Conservation (phyloP, 53 echinoderm and acorn worm species). For the Paelopatides confundens region DNA sequence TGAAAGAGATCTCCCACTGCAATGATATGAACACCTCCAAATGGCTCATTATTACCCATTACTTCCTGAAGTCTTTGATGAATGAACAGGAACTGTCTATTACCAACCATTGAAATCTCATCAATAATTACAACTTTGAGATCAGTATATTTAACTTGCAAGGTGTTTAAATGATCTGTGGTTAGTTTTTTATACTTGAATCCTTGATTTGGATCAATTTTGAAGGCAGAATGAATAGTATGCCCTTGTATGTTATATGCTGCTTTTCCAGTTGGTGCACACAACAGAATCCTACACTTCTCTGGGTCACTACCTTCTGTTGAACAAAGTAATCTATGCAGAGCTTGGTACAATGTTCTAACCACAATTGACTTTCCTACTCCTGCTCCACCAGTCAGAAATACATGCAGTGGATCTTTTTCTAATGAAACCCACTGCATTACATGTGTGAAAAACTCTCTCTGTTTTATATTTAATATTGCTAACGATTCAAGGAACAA, state of each 20-base stretch:
- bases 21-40: constrained; percentile 46
- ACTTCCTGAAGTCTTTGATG: constrained; percentile 32
- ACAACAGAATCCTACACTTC: constrained; percentile 17
- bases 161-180: constrained; percentile 7
- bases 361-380: constrained; percentile 60
- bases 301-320: constrained; percentile 47
- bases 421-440: constrained; percentile 36
- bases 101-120: constrained; percentile 64
- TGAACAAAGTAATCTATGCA: constrained; percentile 26
- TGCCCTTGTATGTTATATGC: constrained; percentile 47
- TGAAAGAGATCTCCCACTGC: constrained; percentile 49
- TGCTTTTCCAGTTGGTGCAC: constrained; percentile 70
- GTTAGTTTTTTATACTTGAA: background rate
- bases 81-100: constrained; percentile 33
- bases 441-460: constrained; percentile 57
- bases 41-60: background rate
- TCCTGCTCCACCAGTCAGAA: constrained; percentile 64
- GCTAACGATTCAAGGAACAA: background rate
- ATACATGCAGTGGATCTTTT: constrained; percentile 43
- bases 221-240: constrained; percentile 50
- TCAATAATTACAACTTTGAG: constrained; percentile 49
- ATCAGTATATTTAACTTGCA: constrained; percentile 25
- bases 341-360: constrained; percentile 39
- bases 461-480: background rate
- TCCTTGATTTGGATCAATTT: constrained; percentile 40